Evolutionary conservation across 2,113 vertebrate genomes (phyloP).

Genomic region (Chrysemys picta): DNA sequence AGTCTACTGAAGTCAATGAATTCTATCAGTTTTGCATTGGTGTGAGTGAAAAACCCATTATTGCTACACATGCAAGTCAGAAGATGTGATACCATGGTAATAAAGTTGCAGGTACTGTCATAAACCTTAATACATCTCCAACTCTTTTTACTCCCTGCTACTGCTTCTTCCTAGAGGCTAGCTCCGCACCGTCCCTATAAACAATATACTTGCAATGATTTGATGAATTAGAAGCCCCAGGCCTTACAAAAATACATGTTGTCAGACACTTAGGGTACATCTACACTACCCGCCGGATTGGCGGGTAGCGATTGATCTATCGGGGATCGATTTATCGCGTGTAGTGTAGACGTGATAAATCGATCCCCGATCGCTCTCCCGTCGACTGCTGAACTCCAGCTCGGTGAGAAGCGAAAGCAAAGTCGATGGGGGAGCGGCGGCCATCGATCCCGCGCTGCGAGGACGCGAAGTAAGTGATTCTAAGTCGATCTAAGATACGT

Average conservation of each 20-base stretch:
- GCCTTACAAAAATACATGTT: not conserved
- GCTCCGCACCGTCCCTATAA: not conserved
- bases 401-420: too few relatives aligned
- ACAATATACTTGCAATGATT: not conserved
- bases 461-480: too few relatives aligned
- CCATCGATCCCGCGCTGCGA: too few relatives aligned
- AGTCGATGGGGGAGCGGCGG: too few relatives aligned
- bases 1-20: slow-evolving; percentile 5
- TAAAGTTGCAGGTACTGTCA: not conserved
- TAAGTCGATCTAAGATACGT: too few relatives aligned
- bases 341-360: too few relatives aligned
- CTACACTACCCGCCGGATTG: too few relatives aligned
- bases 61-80: not conserved
- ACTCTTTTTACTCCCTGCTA: not conserved
- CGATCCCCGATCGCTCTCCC: too few relatives aligned
- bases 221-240: not conserved
- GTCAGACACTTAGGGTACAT: not conserved
- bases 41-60: not conserved
- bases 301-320: too few relatives aligned
- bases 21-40: not conserved
- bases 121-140: not conserved
- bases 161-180: not conserved
- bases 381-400: too few relatives aligned
- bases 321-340: too few relatives aligned
- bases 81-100: not conserved